Conservation (phyloP, 2,888 invertebrate species). For the Ectemnius continuus region DNA sequence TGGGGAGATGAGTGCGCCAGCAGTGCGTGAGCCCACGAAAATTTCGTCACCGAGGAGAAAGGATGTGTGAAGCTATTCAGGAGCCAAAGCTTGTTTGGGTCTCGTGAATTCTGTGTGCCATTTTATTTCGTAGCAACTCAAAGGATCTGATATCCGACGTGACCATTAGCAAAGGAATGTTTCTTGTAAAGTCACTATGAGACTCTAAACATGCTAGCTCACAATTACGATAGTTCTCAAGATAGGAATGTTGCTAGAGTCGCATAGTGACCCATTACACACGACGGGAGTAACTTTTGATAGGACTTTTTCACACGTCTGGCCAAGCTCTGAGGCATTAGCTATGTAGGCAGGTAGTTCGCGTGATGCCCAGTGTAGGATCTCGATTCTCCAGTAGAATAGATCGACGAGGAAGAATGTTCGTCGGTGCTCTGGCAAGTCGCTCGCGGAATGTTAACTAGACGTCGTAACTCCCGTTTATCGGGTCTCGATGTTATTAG, state of each 20-base stretch:
- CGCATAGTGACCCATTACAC: neutral
- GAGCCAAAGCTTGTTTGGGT: too few species aligned
- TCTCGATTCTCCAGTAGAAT: constrained; percentile 47
- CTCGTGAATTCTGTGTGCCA: too few species aligned
- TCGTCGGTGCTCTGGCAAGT: constrained; percentile 43
- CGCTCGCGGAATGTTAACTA: constrained; percentile 59
- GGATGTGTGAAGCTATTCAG: too few species aligned
- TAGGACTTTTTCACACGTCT: constrained; percentile 34
- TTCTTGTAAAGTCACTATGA: too few species aligned
- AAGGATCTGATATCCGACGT: neutral
- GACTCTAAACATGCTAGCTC: too few species aligned
- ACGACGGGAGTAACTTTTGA: constrained; percentile 30
- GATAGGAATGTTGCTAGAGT: too few species aligned
- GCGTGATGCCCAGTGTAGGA: constrained; percentile 45
- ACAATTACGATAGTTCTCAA: too few species aligned
- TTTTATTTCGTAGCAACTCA: too few species aligned
- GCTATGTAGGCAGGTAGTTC: constrained; percentile 52
- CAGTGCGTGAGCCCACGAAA: constrained; percentile 26
- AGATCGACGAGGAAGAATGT: constrained; percentile 55
- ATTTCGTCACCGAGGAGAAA: constrained; percentile 53
- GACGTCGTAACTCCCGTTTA: constrained; percentile 61
- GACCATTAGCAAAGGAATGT: neutral
- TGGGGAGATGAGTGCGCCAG: constrained; percentile 60
- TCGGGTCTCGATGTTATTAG: constrained; percentile 59
- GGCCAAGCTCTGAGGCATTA: constrained; percentile 37